Percentiles rank a stretch among this genome's conserved stretches.
These are phyloP conservation scores for Spialia ferax DNA, from an alignment of 2,888 invertebrate species.

Conservation along the genomic window DNA sequence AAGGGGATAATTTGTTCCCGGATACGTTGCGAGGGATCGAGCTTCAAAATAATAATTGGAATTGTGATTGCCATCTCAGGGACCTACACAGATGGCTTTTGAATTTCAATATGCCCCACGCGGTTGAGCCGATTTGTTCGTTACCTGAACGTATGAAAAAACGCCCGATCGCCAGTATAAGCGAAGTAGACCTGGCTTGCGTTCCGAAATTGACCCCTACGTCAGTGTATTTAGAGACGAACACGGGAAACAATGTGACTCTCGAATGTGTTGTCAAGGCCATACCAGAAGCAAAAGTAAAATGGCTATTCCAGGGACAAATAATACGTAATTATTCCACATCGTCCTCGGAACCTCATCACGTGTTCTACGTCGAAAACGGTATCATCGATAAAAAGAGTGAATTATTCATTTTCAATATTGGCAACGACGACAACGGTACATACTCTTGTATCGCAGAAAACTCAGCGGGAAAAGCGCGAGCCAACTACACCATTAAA, in stretches of 20 bases:
- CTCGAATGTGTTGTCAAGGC: constrained; percentile 93
- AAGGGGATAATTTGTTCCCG: constrained; percentile 91
- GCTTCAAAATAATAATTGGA: constrained; percentile 95
- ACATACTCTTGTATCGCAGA: constrained; percentile 95
- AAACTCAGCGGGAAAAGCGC: constrained; percentile 93
- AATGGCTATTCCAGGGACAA: constrained; percentile 95
- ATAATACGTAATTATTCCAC: constrained; percentile 92
- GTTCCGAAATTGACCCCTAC: constrained; percentile 92
- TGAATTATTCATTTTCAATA: constrained; percentile 92
- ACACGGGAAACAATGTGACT: constrained; percentile 93
- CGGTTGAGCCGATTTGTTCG: constrained; percentile 92
- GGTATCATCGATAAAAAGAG: constrained; percentile 92
- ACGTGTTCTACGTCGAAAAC: constrained; percentile 91
- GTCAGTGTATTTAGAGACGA: constrained; percentile 91
- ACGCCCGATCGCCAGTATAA: constrained; percentile 89
- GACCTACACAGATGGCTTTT: constrained; percentile 93
- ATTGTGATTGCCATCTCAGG: constrained; percentile 94
- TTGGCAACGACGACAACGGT: constrained; percentile 93
- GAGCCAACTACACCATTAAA: constrained; percentile 93
- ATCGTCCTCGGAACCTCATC: constrained; percentile 88
- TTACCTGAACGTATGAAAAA: constrained; percentile 89
- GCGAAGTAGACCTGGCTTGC: constrained; percentile 92
- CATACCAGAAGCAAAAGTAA: constrained; percentile 92
- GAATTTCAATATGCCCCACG: constrained; percentile 91
- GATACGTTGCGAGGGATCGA: constrained; percentile 92